A percentile compares a stretch with the other conserved stretches of the same genome.
Conservation (phyloP, 2,797 vertebrate genomes). For the Syncerus caffer region DNA sequence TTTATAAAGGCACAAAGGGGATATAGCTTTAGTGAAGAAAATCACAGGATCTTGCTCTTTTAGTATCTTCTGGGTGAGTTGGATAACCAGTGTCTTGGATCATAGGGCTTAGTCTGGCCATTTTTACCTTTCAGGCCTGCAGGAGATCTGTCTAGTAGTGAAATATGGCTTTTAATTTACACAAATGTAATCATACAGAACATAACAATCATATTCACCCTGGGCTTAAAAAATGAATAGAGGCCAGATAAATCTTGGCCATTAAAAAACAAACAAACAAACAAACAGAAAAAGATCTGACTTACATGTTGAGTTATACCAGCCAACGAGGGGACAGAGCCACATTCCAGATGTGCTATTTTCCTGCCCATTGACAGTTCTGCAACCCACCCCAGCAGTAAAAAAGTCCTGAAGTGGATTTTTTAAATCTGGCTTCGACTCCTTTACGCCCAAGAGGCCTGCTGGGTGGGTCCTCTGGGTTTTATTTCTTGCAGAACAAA, state of each 20-base stretch:
- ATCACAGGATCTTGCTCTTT: conserved; percentile 57
- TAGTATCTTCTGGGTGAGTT: not conserved
- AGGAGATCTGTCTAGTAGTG: conserved; percentile 64
- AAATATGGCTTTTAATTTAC: conserved; percentile 82
- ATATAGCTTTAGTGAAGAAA: conserved; percentile 65
- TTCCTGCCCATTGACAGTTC: conserved; percentile 84
- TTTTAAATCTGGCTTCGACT: conserved; percentile 81
- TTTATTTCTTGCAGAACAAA: conserved; percentile 78
- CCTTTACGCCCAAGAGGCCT: conserved; percentile 73
- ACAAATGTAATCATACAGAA: conserved; percentile 77
- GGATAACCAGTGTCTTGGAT: conserved; percentile 46
- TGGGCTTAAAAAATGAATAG: conserved; percentile 80
- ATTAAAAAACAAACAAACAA: conserved; percentile 63
- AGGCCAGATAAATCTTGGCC: conserved; percentile 82
- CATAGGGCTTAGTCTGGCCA: not conserved
- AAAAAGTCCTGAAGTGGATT: conserved; percentile 81
- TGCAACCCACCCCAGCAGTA: conserved; percentile 81
- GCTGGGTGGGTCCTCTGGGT: conserved; percentile 78
- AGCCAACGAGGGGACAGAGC: conserved; percentile 79
- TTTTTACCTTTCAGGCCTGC: conserved; percentile 65
- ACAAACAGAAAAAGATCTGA: conserved; percentile 62
- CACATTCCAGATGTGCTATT: conserved; percentile 84
- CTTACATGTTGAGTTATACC: conserved; percentile 81
- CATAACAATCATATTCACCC: conserved; percentile 78
- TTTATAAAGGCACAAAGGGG: conserved; percentile 71